A percentile compares a stretch with the other conserved stretches of the same genome.
These are phyloP conservation scores for Geodia barretti DNA, from an alignment of 37 sponge, comb jelly and placozoan species.

Conservation along the genomic window DNA sequence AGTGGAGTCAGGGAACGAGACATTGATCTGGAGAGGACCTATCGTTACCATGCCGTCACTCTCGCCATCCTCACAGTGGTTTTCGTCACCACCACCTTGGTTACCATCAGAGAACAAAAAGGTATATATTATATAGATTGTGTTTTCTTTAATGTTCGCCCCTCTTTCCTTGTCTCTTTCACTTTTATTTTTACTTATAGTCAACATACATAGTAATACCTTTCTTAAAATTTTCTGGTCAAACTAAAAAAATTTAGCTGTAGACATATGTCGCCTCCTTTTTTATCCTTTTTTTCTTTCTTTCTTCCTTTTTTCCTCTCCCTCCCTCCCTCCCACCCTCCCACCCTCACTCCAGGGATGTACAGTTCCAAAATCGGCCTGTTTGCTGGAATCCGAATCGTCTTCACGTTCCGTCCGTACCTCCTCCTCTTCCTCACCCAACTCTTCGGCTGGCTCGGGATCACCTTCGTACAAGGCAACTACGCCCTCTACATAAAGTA, in stretches of 20 bases:
- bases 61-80: slow-evolving; percentile 49
- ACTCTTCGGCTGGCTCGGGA: slow-evolving; percentile 75
- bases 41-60: slow-evolving; percentile 58
- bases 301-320: too few species aligned
- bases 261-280: too few species aligned
- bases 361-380: slow-evolving; percentile 58
- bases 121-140: slow-evolving; percentile 40
- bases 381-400: slow-evolving; percentile 34
- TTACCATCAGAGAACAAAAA: slow-evolving; percentile 71
- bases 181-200: too few species aligned
- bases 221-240: too few species aligned
- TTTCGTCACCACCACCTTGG: slow-evolving; percentile 32
- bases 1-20: not conserved
- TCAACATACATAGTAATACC: too few species aligned
- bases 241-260: too few species aligned
- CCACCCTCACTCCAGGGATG: too few species aligned
- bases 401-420: slow-evolving; percentile 61
- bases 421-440: slow-evolving; percentile 39
- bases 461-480: slow-evolving; percentile 80
- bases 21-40: slow-evolving; percentile 16
- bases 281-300: too few species aligned
- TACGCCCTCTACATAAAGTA: slow-evolving; percentile 74
- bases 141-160: too few species aligned
- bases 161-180: too few species aligned
- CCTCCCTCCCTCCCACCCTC: too few species aligned